Conservation (phyloP, 1,140 invertebrate species). For the Chymomyza costata region DNA sequence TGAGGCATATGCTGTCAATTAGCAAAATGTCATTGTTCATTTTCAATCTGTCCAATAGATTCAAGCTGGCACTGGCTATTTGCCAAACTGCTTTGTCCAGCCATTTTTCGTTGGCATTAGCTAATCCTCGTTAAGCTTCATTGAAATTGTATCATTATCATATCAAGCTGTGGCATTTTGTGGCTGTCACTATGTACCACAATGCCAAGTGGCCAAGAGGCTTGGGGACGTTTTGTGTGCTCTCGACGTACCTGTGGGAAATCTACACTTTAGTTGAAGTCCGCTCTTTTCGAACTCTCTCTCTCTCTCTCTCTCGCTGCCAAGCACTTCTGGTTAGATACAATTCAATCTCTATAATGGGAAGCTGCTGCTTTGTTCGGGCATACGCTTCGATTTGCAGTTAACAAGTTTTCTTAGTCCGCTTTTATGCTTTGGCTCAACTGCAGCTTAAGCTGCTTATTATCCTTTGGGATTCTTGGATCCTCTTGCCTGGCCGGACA, state of each 20-base stretch:
- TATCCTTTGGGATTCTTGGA: slow-evolving; percentile 37
- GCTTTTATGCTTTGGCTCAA: slow-evolving; percentile 24
- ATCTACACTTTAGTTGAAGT: slow-evolving; percentile 38
- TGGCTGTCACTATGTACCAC: slow-evolving; percentile 25
- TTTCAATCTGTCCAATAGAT: too few species aligned
- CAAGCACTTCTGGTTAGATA: slow-evolving; percentile 9
- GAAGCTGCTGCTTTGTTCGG: slow-evolving; percentile 4
- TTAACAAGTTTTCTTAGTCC: slow-evolving; percentile 62
- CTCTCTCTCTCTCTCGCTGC: not conserved
- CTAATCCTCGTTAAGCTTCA: slow-evolving; percentile 64
- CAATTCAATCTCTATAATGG: slow-evolving; percentile 39
- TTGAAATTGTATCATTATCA: slow-evolving; percentile 72
- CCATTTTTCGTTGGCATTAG: not conserved
- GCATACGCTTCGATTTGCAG: slow-evolving; percentile 42
- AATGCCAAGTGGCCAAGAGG: slow-evolving; percentile 14
- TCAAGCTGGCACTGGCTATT: too few species aligned
- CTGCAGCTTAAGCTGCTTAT: slow-evolving; percentile 61
- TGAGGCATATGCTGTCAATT: slow-evolving; percentile 47
- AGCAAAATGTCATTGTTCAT: slow-evolving; percentile 10
- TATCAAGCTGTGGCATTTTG: slow-evolving; percentile 59
- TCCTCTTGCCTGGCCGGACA: too few species aligned
- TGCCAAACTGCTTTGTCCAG: not conserved
- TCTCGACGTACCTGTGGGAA: slow-evolving; percentile 51
- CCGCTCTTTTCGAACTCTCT: slow-evolving; percentile 13
- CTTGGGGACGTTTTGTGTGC: not conserved